Base-by-base conservation (phyloP, 1,140 invertebrate genomes). In the Condylostylus longicornis region DNA sequence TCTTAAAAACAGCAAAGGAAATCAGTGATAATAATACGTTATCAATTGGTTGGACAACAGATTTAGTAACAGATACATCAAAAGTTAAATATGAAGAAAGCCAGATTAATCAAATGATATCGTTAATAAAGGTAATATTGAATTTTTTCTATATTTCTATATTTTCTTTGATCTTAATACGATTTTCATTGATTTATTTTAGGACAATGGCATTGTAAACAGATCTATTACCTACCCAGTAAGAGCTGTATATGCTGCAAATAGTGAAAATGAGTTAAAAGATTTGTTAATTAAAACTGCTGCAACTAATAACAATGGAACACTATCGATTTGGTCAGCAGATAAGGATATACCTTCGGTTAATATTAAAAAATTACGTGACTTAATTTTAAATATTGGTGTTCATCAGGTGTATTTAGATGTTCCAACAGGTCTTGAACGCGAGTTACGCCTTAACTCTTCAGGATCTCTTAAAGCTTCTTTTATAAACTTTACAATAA, bases 31-130 rank as follows among this genome's bases (percentile, higher is more conserved):
- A 48, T 7, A 66, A 72, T 2, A 77, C 75, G 0, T 57, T 91
- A 7, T 90, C 86, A 3, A 63, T 88, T 13, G 89, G 89, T 12
- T 94, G 89, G 89, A 88, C 82, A 2, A 89, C 85, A 1, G 65
- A 65, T 29, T 72, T 70, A 48, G 68, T 64, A 1, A 54, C 56
- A 1, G 60, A 68, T 34, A 56, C 58, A 7, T 68, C 65, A 0
- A 62, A 67, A 18, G 69, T 68, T 3, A 62, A 64, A 13, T 91
- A 90, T 56, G 76, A 68, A 0, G 50, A 68, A 18, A 61, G 72
- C 0, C 74, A 86, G 25, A 71, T 87, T 1, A 62, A 76, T 0
- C 64, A 67, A 18, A 90, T 93, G 87, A 47, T 78, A n/a, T 50
- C 73, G 8, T 46, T 64, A 10, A 58, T 87, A 2, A 63, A 64